A percentile compares a stretch with the other conserved stretches of the same genome.
Conservation (phyloP, 2,113 vertebrate species). For the Corynorhinus townsendii region DNA sequence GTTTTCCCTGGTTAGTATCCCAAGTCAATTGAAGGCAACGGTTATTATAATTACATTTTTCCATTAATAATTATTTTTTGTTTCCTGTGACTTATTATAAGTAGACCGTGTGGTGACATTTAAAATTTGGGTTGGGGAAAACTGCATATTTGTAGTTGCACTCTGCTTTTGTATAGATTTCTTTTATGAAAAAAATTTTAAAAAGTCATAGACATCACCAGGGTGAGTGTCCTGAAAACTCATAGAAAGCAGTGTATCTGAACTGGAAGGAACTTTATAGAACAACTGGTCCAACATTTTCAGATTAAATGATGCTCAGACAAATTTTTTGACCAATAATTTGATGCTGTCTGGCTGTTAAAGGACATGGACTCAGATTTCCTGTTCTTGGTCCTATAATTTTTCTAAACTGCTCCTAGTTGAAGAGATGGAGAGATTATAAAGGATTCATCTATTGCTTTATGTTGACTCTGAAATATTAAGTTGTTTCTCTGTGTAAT, state of each 20-base stretch:
- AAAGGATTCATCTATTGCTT: not conserved
- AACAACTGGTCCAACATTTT: not conserved
- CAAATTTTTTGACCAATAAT: not conserved
- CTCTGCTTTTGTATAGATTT: constrained; percentile 10
- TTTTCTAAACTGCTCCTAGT: not conserved
- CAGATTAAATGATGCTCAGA: not conserved
- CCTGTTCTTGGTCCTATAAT: not conserved
- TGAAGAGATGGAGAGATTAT: not conserved
- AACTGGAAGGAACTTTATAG: not conserved
- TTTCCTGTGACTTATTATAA: constrained; percentile 15
- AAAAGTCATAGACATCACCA: not conserved
- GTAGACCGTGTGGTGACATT: constrained; percentile 39
- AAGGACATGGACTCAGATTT: not conserved
- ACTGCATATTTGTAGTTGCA: not conserved
- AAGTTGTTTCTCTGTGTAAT: not conserved
- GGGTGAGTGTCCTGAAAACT: not conserved
- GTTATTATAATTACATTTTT: constrained; percentile 14
- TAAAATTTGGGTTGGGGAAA: constrained; percentile 35
- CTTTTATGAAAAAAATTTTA: not conserved
- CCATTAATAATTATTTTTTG: constrained; percentile 23
- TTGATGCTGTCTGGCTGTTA: not conserved
- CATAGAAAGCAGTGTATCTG: not conserved
- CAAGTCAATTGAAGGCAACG: not conserved
- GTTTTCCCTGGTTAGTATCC: constrained; percentile 41
- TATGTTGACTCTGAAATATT: not conserved